Conservation (phyloP, 2,797 vertebrate genomes). For the Scyliorhinus canicula region DNA sequence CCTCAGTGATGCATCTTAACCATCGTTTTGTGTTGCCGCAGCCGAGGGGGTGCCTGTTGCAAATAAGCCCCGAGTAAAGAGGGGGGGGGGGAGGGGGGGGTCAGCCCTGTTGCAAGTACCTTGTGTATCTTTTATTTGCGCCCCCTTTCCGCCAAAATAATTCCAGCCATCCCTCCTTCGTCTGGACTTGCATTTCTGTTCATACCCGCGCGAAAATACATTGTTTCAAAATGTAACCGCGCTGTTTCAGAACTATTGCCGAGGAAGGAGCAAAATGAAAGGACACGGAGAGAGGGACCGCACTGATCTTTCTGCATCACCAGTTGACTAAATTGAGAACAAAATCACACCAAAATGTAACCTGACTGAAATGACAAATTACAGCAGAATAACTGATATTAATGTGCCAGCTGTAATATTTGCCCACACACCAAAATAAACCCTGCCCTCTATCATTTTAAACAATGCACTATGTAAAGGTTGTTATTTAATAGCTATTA, state of each 20-base stretch:
- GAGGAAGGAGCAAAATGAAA: neutral
- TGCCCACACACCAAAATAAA: neutral
- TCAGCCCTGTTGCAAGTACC: no score
- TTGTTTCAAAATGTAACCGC: neutral
- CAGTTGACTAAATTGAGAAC: neutral
- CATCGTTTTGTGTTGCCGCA: constrained; percentile 64
- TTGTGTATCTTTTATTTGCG: neutral
- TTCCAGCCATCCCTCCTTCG: neutral
- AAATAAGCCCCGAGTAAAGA: constrained; percentile 65
- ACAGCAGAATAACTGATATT: neutral
- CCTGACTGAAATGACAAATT: neutral
- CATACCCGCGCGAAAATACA: neutral
- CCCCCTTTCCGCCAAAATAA: neutral
- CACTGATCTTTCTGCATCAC: no score
- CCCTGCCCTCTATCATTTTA: neutral
- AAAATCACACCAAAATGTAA: neutral
- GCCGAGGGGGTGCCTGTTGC: constrained; percentile 59
- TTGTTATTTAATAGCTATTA: neutral
- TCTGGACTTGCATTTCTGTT: neutral
- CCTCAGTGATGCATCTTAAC: constrained; percentile 72
- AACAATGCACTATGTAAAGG: neutral
- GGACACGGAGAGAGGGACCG: neutral
- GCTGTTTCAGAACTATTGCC: neutral
- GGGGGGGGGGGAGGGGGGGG: constrained; percentile 41
- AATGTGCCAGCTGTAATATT: neutral